Conservation (phyloP, 2,113 vertebrate species). For the Oplegnathus fasciatus region DNA sequence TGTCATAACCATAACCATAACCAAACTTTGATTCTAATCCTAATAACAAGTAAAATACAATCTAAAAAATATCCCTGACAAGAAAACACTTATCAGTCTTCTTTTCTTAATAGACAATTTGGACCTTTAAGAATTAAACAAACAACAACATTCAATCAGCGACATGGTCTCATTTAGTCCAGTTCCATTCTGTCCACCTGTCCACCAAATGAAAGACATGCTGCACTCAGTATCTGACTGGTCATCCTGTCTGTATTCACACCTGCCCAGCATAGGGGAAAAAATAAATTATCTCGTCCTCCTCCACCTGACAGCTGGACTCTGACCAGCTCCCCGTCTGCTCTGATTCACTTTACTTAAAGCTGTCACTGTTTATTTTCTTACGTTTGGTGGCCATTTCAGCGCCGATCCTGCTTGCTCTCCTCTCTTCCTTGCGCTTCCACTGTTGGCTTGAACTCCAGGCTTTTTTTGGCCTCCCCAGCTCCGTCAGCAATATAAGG, state of each 20-base stretch:
- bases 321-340: constrained; percentile 3
- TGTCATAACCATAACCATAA: background rate
- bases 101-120: background rate
- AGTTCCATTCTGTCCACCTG: constrained; percentile 47
- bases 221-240: constrained; percentile 37
- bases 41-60: background rate
- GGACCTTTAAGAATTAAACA: constrained; percentile 21
- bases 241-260: constrained; percentile 38
- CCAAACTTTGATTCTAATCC: background rate
- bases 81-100: background rate
- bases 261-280: constrained; percentile 30
- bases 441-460: constrained; percentile 60
- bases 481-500: constrained; percentile 85
- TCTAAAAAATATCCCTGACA: background rate
- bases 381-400: constrained; percentile 87
- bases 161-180: constrained; percentile 44
- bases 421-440: constrained; percentile 65
- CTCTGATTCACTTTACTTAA: constrained; percentile 31
- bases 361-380: constrained; percentile 60
- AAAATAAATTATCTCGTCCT: constrained; percentile 5
- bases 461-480: constrained; percentile 85
- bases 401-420: constrained; percentile 65
- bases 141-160: constrained; percentile 48
- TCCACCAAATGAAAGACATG: constrained; percentile 55
- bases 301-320: constrained; percentile 47